A percentile compares a stretch with the other conserved stretches of the same genome.
phyloP scores from a whole-genome alignment of 2,113 vertebrate species.

The Brachionichthys hirsutus region DNA sequence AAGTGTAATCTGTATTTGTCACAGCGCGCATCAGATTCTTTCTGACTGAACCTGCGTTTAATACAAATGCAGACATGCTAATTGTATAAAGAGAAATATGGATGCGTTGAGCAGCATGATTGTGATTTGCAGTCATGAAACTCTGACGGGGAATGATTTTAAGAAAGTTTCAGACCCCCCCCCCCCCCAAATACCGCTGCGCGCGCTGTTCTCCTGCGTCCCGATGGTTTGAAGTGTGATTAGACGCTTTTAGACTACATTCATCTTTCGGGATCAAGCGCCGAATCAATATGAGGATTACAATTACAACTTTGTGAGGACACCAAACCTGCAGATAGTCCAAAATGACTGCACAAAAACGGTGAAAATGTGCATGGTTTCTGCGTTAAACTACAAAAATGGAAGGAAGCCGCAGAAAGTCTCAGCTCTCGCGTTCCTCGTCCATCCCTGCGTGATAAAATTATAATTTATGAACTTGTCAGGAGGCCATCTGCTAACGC shows the following conservation, averaged over 20 bases:
- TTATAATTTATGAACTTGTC: conserved; percentile 51
- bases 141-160: conserved; percentile 53
- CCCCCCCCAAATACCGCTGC: too few species aligned
- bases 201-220: conserved; percentile 37
- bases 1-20: too few species aligned
- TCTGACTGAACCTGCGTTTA: not conserved
- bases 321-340: conserved; percentile 31
- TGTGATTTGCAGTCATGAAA: conserved; percentile 49
- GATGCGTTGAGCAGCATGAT: conserved; percentile 15
- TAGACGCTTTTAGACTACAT: conserved; percentile 48
- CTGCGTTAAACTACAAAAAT: conserved; percentile 21
- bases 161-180: conserved; percentile 53
- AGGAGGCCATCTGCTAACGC: conserved; percentile 52
- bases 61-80: not conserved
- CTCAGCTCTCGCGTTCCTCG: conserved; percentile 17
- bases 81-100: conserved; percentile 9
- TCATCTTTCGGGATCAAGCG: conserved; percentile 60
- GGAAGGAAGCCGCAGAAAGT: not conserved
- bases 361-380: conserved; percentile 35
- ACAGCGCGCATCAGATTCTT: not conserved
- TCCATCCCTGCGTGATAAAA: conserved; percentile 31
- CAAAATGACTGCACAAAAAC: conserved; percentile 27
- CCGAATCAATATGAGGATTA: conserved; percentile 67
- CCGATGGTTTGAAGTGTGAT: conserved; percentile 57
- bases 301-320: conserved; percentile 34